phyloP scores from a whole-genome alignment of 2,888 invertebrate species.

The Diarsia mendica region DNA sequence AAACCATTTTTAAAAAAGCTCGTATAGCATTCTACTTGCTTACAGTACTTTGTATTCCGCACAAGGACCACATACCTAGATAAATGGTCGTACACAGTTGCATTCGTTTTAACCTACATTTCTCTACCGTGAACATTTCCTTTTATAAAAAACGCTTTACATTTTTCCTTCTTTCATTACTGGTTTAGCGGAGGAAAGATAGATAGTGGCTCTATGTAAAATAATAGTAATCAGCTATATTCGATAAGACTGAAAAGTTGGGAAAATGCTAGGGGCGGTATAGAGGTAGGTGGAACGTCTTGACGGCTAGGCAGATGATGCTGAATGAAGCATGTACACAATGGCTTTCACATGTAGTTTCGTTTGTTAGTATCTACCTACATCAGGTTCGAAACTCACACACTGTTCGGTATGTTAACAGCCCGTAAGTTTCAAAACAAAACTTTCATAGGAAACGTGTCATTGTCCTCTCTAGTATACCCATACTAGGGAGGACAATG shows the following conservation, averaged over 20 bases:
- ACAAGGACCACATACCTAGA: background rate
- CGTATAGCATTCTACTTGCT: background rate
- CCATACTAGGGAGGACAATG: no score
- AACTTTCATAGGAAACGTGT: background rate
- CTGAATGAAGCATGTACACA: background rate
- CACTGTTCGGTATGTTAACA: background rate
- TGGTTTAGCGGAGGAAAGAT: background rate
- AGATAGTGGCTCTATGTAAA: background rate
- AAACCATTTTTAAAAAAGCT: background rate
- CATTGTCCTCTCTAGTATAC: background rate
- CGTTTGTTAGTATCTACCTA: background rate
- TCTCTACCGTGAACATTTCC: background rate
- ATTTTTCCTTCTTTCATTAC: no score
- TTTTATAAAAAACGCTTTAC: background rate
- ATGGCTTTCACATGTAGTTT: background rate
- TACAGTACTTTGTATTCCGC: conserved; percentile 18
- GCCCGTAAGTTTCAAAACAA: background rate
- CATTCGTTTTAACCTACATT: conserved; percentile 20
- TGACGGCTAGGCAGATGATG: background rate
- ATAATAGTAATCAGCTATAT: background rate
- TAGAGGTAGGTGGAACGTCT: background rate
- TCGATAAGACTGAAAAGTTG: background rate
- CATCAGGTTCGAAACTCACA: background rate
- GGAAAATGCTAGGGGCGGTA: background rate
- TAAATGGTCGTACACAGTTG: background rate